Base-by-base conservation (phyloP, 2,888 invertebrate species). In the Tethea ocularis region DNA sequence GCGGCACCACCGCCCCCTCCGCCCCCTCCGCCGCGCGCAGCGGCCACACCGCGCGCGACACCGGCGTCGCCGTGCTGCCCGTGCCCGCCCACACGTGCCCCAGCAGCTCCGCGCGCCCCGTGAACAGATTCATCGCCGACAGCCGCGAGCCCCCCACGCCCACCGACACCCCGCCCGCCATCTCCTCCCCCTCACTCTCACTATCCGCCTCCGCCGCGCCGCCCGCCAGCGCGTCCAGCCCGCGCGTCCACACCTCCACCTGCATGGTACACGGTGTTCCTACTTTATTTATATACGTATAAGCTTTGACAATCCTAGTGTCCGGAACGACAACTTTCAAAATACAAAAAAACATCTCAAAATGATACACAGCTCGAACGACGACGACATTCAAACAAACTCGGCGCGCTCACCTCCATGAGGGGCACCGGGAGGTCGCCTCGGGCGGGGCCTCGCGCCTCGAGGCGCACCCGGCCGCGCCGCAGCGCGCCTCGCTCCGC, bases 51-150 rank as follows among this genome's bases (percentile, higher is more conserved):
- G 77, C 86, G 71, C 89, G 89, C 80, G 84, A 70, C 74, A 72
- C 87, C 33, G 77, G 63, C 67, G 85, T 82, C 51, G 87, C 77
- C 72, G 66, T 58, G 74, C 83, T 78, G 74, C 80, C 90, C 59
- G 87, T 66, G 77, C 89, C 90, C 55, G 87, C 78, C 90, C 90
- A 90, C 77, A 90, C 80, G 80, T 83, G 88, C 5, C 75, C 84
- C 70, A 89, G 78, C 74, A 89, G 77, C 83, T 87, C 87, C 52
- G 81, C 86, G 81, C 84, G 80, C 54, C 52, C 58, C 22, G 11
- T 0, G 10, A 33, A 41, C 26, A 46, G 3, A 8, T 10, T 11
- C 1, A 33, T 17, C 2, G 33, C 3, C 10, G 5, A 17, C n/a
- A 6, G 4, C 3, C 26, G 17, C 24, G n/a, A 0, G 26, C 52